Base-by-base conservation (phyloP, 1,140 invertebrate genomes). In the Bombus soroeensis region DNA sequence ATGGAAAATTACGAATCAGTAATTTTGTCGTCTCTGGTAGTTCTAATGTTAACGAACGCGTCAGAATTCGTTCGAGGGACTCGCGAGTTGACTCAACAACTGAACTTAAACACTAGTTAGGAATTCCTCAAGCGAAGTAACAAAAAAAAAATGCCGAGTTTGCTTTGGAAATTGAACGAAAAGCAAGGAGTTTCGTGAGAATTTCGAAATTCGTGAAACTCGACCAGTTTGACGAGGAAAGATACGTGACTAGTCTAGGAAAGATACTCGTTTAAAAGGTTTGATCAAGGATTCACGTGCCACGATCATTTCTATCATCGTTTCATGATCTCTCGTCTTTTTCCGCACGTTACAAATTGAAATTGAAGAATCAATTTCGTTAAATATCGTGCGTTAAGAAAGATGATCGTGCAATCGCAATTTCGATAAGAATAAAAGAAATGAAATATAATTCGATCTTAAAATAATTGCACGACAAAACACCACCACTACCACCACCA, bases 401-500 rank as follows among this genome's bases (percentile, higher is more conserved):
- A 64, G n/a, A 64, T 64, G 75, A 62, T 43, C 75, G 57, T 78
- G 75, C 57, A 41, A 78, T 78, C 39, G 25, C 13, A 64, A 43
- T n/a, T 43, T 43, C 28, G 28, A 41, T 12, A 28, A 64, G 8
- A n/a, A 77, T 10, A 1, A 43, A 18, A 32, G 1, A 39, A 73
- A n/a, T 18, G 13, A 71, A 32, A 39, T 77, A 5, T 22, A 18
- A 64, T 41, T 64, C 86, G 57, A 41, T 81, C 66, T 53, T 62
- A 66, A 59, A 43, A 88, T 81, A 77, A 81, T 68, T 80, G 74
- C 86, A 88, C 88, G 90, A 93, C 89, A 88, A 90, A 80, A 73
- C 41, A 68, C 81, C 74, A 70, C 81, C 78, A 90, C 88, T 80
- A 88, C 85, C 88, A 92, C 91, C 79, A 92, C 93, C 90, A 92